These are phyloP conservation scores for Lamprologus speciosus DNA, from an alignment of 2,113 vertebrate genomes.

Conservation along the genomic window DNA sequence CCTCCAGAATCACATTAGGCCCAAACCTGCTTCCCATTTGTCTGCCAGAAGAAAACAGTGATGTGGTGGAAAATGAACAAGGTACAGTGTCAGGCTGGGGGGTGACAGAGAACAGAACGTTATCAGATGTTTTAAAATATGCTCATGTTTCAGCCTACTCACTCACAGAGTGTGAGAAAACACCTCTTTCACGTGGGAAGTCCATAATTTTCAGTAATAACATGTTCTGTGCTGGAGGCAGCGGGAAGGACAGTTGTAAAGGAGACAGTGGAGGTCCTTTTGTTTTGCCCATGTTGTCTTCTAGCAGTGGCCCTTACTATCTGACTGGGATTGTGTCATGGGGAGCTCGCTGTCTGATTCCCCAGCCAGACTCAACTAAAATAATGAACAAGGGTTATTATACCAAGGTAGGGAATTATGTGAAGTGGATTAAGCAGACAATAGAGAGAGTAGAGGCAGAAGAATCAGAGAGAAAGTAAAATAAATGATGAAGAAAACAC, in stretches of 20 bases:
- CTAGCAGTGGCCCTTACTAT: constrained; percentile 19
- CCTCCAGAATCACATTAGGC: constrained; percentile 69
- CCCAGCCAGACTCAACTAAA: rapidly evolving
- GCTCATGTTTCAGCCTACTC: constrained; percentile 55
- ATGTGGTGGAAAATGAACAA: background rate
- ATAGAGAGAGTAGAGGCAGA: constrained; percentile 48
- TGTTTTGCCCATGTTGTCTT: constrained; percentile 39
- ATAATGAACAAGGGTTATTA: constrained; percentile 74
- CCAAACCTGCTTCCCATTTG: constrained; percentile 78
- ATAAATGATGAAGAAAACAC: background rate
- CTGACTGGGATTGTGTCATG: constrained; percentile 84
- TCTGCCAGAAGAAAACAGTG: constrained; percentile 67
- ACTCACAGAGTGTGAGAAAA: background rate
- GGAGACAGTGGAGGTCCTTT: constrained; percentile 85
- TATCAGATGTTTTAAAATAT: constrained; percentile 50
- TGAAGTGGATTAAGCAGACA: constrained; percentile 82
- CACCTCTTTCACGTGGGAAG: rapidly evolving
- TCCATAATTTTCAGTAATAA: constrained; percentile 72
- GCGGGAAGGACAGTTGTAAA: constrained; percentile 73
- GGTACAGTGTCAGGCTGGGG: constrained; percentile 88
- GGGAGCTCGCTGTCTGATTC: constrained; percentile 66
- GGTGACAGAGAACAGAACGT: background rate
- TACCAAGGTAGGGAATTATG: constrained; percentile 80
- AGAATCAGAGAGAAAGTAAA: background rate
- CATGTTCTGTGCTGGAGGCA: constrained; percentile 86